Evolutionary conservation across 2,888 invertebrate species (phyloP).

Genomic region (Syritta pipiens): DNA sequence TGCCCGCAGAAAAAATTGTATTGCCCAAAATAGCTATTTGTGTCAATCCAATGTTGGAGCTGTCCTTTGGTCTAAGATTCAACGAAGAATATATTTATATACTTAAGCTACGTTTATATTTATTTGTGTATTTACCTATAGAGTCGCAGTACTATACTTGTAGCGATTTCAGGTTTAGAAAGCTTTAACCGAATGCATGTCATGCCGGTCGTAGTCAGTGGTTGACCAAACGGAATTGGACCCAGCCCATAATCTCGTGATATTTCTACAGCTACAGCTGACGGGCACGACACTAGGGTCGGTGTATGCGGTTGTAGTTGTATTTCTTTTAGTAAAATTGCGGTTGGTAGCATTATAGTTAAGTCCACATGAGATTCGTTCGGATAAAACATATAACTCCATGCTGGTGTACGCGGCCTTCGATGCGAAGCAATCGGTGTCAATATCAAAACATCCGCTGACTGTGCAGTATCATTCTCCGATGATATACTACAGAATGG

Average conservation of each 20-base stretch:
- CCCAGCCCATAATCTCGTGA: slow-evolving; percentile 89
- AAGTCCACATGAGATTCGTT: slow-evolving; percentile 94
- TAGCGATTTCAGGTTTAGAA: slow-evolving; percentile 91
- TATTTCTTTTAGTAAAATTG: slow-evolving; percentile 91
- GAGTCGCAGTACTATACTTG: slow-evolving; percentile 85
- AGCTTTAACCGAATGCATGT: slow-evolving; percentile 92
- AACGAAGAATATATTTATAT: slow-evolving; percentile 2
- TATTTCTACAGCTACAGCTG: slow-evolving; percentile 92
- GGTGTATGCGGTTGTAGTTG: slow-evolving; percentile 92
- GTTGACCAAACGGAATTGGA: slow-evolving; percentile 90
- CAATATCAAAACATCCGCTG: slow-evolving; percentile 93
- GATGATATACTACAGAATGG: slow-evolving; percentile 91
- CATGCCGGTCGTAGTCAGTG: slow-evolving; percentile 91
- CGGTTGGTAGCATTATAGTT: slow-evolving; percentile 91
- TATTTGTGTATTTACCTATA: slow-evolving; percentile 74
- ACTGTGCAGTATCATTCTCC: slow-evolving; percentile 91
- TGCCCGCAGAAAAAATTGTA: slow-evolving; percentile 86
- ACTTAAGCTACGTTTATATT: not conserved
- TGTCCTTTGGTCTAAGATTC: slow-evolving; percentile 88
- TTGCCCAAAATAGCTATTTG: slow-evolving; percentile 92
- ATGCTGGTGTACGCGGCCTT: slow-evolving; percentile 93
- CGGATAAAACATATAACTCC: slow-evolving; percentile 97
- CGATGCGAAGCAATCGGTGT: slow-evolving; percentile 89
- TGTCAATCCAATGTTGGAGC: slow-evolving; percentile 92
- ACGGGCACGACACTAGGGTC: slow-evolving; percentile 92